These are phyloP conservation scores for Coracias cyanogaster DNA, from an alignment of 2,797 vertebrate species.

Conservation along the genomic window DNA sequence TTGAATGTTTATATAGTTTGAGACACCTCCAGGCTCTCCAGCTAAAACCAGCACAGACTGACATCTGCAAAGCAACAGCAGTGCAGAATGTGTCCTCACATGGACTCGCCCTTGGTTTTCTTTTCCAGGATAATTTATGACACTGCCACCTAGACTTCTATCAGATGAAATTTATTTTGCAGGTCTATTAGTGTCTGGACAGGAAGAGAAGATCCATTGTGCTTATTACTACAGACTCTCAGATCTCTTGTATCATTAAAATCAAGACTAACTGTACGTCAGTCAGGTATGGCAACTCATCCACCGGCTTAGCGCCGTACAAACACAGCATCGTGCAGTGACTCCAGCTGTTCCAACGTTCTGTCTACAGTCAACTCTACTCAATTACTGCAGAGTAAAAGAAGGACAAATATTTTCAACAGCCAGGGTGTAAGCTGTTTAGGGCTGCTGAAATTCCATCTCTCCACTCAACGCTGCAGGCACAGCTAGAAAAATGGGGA, in stretches of 20 bases:
- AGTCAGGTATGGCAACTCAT: neutral
- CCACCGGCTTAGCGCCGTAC: neutral
- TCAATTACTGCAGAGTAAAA: neutral
- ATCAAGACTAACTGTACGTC: neutral
- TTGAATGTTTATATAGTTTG: neutral
- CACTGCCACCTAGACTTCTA: neutral
- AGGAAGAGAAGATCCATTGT: neutral
- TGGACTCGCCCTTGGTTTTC: neutral
- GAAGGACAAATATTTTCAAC: neutral
- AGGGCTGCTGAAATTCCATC: neutral
- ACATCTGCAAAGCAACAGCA: neutral
- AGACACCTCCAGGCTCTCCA: neutral
- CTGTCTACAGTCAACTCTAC: neutral
- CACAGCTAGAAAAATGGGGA: neutral
- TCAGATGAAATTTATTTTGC: neutral
- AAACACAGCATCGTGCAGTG: neutral
- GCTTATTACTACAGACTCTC: neutral
- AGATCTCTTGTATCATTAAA: neutral
- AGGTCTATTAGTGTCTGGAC: neutral
- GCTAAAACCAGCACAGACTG: neutral
- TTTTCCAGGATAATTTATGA: neutral
- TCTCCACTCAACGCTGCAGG: neutral
- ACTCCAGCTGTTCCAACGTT: neutral
- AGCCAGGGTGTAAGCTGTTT: neutral
- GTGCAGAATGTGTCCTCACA: accelerated